Conservation (phyloP, 1,140 invertebrate species). For the Calliphora vicina region DNA sequence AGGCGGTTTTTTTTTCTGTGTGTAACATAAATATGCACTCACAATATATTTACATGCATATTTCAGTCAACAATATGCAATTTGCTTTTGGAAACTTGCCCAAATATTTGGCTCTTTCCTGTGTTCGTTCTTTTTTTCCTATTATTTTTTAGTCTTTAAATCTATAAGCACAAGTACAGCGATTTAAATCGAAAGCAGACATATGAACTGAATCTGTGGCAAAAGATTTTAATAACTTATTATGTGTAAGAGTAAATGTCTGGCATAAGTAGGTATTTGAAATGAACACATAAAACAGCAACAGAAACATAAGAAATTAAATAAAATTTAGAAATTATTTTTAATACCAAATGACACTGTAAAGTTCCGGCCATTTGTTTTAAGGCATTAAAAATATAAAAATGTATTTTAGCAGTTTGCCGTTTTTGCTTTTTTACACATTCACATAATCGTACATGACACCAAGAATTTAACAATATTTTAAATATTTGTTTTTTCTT, state of each 20-base stretch:
- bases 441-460: not conserved
- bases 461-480: not conserved
- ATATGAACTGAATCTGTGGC: constrained; percentile 7
- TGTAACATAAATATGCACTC: not conserved
- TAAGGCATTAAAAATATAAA: not conserved
- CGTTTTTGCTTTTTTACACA: not conserved
- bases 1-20: not conserved
- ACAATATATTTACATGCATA: not conserved
- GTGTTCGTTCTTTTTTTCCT: too few relatives aligned
- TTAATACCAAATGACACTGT: constrained; percentile 18
- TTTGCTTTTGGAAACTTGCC: constrained; percentile 24
- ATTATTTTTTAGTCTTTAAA: too few relatives aligned
- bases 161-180: not conserved
- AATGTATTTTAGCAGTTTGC: not conserved
- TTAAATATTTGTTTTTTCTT: not conserved
- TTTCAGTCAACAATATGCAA: constrained; percentile 23
- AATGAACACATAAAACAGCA: not conserved
- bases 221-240: constrained; percentile 23
- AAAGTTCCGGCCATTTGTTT: constrained; percentile 32
- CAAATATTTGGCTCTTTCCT: not conserved
- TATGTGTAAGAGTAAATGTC: not conserved
- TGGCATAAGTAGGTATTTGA: not conserved
- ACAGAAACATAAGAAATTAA: not conserved
- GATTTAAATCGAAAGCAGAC: constrained; percentile 20
- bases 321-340: constrained; percentile 10